phyloP scores from a whole-genome alignment of 2,797 vertebrate genomes.

The Eptatretus atami region DNA sequence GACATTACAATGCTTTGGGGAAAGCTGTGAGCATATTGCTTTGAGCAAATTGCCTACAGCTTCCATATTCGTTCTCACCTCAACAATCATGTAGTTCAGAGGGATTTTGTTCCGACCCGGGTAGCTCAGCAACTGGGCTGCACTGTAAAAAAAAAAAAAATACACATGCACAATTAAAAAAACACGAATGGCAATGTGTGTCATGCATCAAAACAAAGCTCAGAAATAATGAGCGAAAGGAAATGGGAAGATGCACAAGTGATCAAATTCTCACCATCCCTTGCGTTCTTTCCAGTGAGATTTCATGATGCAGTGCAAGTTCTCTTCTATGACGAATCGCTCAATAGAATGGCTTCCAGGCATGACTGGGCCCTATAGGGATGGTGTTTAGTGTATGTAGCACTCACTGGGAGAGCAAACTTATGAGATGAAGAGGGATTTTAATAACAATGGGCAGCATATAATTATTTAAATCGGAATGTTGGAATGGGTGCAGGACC shows the following conservation, averaged over 20 bases:
- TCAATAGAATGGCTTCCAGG: conserved; percentile 88
- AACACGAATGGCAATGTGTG: neutral
- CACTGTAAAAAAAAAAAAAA: conserved; percentile 16
- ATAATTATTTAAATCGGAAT: neutral
- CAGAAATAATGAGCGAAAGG: neutral
- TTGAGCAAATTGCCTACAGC: neutral
- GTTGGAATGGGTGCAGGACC: too few relatives aligned
- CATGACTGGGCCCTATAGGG: conserved; percentile 63
- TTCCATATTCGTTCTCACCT: conserved; percentile 21
- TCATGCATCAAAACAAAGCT: neutral
- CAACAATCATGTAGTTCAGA: conserved; percentile 90
- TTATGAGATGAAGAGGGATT: too few relatives aligned
- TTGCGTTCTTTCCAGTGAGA: conserved; percentile 89
- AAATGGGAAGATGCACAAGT: neutral
- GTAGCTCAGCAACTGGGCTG: conserved; percentile 64
- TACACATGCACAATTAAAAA: neutral
- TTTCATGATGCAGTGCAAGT: conserved; percentile 74
- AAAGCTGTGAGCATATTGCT: neutral
- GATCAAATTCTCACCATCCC: conserved; percentile 35
- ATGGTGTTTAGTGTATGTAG: too few relatives aligned
- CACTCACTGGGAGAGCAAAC: too few relatives aligned
- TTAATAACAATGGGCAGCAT: neutral
- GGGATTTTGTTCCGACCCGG: conserved; percentile 93
- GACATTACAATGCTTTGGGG: too few relatives aligned
- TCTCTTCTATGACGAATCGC: conserved; percentile 85